phyloP scores from a whole-genome alignment of 2,797 vertebrate genomes.

The Morelia viridis region DNA sequence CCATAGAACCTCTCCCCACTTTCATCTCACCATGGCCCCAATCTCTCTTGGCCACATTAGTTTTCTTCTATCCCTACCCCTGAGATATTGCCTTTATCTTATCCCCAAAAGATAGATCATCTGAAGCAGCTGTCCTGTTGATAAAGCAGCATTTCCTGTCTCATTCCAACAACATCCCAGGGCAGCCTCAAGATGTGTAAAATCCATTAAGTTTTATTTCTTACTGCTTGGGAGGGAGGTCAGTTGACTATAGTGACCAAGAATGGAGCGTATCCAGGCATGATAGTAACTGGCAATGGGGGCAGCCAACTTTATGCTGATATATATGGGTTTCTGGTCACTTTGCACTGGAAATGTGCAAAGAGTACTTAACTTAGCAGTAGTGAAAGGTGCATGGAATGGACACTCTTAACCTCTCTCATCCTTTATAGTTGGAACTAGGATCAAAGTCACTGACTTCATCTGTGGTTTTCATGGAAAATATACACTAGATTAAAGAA shows the following conservation, averaged over 20 bases:
- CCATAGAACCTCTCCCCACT: neutral
- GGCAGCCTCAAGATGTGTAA: neutral
- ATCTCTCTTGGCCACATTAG: neutral
- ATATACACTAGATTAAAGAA: conserved; percentile 7
- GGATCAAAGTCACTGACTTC: conserved; percentile 37
- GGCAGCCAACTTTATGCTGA: neutral
- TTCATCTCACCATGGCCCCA: neutral
- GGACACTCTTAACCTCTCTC: neutral
- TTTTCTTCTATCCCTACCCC: neutral
- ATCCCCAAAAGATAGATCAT: neutral
- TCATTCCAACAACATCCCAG: neutral
- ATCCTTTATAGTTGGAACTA: neutral
- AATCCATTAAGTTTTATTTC: neutral
- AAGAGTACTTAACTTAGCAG: neutral
- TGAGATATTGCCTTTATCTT: neutral
- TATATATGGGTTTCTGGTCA: neutral
- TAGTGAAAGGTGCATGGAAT: neutral
- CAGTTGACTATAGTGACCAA: neutral
- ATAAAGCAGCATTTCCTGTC: neutral
- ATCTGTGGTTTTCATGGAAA: conserved; percentile 26
- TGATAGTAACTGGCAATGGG: neutral
- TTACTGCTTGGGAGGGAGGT: neutral
- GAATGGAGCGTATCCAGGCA: neutral
- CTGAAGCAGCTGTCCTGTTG: neutral
- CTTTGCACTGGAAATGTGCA: neutral